phyloP scores from a whole-genome alignment of 2,113 vertebrate species.

The Lophotis ruficrista region DNA sequence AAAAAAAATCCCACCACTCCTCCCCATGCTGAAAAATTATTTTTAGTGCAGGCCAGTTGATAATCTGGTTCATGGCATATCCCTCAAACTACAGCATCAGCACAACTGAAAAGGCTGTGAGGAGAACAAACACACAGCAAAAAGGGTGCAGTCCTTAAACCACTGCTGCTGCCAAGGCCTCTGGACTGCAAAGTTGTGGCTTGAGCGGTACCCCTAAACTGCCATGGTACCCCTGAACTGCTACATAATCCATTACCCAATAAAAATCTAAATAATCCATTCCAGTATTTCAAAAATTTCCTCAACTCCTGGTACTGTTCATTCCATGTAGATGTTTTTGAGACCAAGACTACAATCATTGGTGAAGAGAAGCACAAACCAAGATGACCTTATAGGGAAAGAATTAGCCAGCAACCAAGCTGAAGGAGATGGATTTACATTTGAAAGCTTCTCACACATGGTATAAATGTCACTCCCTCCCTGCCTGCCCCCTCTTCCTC shows the following conservation, averaged over 20 bases:
- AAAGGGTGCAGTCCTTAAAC: neutral
- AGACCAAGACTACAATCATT: neutral
- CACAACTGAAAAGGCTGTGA: neutral
- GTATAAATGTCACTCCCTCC: neutral
- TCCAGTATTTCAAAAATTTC: neutral
- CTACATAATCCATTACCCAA: neutral
- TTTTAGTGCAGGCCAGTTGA: neutral
- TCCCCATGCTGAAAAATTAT: neutral
- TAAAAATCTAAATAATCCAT: neutral
- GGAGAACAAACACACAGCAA: neutral
- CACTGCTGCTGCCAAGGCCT: neutral
- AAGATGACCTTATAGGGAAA: neutral
- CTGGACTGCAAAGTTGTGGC: neutral
- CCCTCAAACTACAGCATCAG: slow-evolving; percentile 6
- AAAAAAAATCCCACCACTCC: neutral
- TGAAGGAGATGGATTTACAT: neutral
- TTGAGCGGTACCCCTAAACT: neutral
- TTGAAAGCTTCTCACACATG: neutral
- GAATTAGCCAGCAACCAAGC: neutral
- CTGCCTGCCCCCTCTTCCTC: neutral
- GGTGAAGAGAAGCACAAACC: neutral
- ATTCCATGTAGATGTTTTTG: neutral
- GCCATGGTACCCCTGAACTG: neutral
- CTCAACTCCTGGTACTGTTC: neutral
- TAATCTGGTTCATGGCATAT: neutral